Percentiles rank a stretch among this genome's conserved stretches.
Conservation (phyloP, 1,140 invertebrate genomes). For the Neuroterus valhalla region DNA sequence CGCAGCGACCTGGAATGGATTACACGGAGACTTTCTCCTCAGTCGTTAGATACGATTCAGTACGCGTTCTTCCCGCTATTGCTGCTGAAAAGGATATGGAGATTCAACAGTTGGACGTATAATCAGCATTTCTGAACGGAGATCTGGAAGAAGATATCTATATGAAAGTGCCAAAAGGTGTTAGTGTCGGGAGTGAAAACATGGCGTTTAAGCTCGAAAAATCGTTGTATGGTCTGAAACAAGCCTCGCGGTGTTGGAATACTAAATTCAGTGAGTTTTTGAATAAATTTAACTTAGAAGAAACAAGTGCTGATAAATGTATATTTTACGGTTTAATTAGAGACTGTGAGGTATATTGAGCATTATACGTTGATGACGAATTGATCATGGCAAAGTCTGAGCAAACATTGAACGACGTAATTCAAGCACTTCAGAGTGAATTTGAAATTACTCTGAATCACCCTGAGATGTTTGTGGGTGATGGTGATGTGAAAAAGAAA, state of each 20-base stretch:
- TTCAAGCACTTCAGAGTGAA: conserved; percentile 29
- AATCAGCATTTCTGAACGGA: conserved; percentile 37
- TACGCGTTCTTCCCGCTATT: too few species aligned
- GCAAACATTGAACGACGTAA: conserved; percentile 29
- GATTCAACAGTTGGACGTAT: conserved; percentile 52
- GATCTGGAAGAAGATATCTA: too few species aligned
- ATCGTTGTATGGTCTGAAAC: conserved; percentile 69
- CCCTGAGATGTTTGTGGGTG: conserved; percentile 38
- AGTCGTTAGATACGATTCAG: too few species aligned
- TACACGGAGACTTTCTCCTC: conserved; percentile 58
- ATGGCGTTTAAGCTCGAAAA: conserved; percentile 63
- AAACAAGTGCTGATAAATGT: conserved; percentile 36
- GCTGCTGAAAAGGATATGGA: conserved; percentile 48
- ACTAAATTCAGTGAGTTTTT: conserved; percentile 39
- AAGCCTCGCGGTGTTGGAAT: conserved; percentile 66
- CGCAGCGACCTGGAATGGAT: conserved; percentile 56
- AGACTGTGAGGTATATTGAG: conserved; percentile 35
- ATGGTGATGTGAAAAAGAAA: conserved; percentile 10
- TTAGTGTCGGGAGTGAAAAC: conserved; percentile 39
- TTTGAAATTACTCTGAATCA: conserved; percentile 40
- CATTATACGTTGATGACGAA: conserved; percentile 46
- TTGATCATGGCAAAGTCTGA: conserved; percentile 36
- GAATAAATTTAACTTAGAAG: conserved; percentile 33
- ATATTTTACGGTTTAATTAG: conserved; percentile 27
- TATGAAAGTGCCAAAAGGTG: conserved; percentile 61